Conservation (phyloP, 2,888 invertebrate genomes). For the Patella pellucida region DNA sequence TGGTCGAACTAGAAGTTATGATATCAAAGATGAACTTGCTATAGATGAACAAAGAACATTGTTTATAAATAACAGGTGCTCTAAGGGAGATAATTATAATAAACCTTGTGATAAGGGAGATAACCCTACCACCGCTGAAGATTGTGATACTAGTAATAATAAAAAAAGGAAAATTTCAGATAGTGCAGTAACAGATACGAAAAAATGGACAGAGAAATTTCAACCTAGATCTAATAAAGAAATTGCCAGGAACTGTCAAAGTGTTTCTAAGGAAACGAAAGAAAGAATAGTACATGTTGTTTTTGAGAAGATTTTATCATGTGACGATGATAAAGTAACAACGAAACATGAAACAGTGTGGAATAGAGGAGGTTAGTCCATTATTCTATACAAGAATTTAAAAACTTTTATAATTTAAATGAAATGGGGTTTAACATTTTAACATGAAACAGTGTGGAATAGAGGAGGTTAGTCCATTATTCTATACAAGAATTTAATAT, state of each 20-base stretch:
- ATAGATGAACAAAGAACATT: conserved; percentile 46
- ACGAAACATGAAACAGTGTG: conserved; percentile 51
- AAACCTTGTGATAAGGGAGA: conserved; percentile 9
- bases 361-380: conserved; percentile 63
- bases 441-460: conserved; percentile 57
- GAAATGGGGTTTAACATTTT: too few relatives aligned
- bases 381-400: neutral
- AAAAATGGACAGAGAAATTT: conserved; percentile 55
- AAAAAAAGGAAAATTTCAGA: neutral
- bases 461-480: conserved; percentile 58
- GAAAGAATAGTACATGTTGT: conserved; percentile 78
- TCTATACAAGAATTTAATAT: too few relatives aligned
- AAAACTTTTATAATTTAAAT: too few relatives aligned
- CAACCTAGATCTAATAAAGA: conserved; percentile 75
- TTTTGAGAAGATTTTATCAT: conserved; percentile 75
- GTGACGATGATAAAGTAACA: conserved; percentile 29
- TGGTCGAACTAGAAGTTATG: conserved; percentile 55
- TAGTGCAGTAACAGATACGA: too few relatives aligned
- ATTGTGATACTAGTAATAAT: conserved; percentile 2
- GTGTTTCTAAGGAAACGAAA: conserved; percentile 79
- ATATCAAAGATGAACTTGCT: conserved; percentile 35
- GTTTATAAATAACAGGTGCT: conserved; percentile 50
- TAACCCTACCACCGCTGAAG: neutral
- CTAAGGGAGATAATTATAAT: neutral
- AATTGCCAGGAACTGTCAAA: conserved; percentile 87